phyloP scores from a whole-genome alignment of 2,113 vertebrate species.

The Onychostruthus taczanowskii region DNA sequence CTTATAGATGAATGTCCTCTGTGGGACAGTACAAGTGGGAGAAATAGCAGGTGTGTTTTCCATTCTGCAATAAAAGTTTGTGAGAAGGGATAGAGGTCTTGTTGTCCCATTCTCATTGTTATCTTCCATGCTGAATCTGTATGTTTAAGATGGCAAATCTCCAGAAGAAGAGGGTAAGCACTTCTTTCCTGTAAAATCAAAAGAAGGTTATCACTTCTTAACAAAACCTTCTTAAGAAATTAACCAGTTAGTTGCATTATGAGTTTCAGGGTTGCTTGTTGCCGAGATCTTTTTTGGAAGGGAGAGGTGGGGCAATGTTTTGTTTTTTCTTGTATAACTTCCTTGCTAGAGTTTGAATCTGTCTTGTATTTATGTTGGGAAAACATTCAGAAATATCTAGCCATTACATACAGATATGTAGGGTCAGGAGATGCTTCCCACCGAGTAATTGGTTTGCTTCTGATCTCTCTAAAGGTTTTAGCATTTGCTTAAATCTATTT shows the following conservation, averaged over 20 bases:
- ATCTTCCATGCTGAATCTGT: accelerated
- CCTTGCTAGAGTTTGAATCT: neutral
- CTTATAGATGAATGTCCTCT: neutral
- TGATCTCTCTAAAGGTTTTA: neutral
- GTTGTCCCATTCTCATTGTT: neutral
- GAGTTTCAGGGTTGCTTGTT: neutral
- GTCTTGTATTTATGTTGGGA: neutral
- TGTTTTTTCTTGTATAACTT: neutral
- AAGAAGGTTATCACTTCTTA: neutral
- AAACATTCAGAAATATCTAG: neutral
- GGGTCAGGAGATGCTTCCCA: neutral
- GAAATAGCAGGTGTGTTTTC: neutral
- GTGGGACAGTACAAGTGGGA: neutral
- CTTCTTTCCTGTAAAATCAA: neutral
- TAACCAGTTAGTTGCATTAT: neutral
- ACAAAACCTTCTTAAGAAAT: neutral
- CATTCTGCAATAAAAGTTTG: neutral
- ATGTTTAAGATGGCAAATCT: neutral
- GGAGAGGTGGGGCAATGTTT: neutral
- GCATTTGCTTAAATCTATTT: neutral
- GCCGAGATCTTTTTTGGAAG: neutral
- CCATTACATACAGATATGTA: neutral
- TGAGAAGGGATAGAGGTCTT: neutral
- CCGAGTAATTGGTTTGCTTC: neutral
- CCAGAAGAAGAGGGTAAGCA: neutral